phyloP scores from a whole-genome alignment of 64 coral and sea anemone genomes.

The Montipora efflorescens region DNA sequence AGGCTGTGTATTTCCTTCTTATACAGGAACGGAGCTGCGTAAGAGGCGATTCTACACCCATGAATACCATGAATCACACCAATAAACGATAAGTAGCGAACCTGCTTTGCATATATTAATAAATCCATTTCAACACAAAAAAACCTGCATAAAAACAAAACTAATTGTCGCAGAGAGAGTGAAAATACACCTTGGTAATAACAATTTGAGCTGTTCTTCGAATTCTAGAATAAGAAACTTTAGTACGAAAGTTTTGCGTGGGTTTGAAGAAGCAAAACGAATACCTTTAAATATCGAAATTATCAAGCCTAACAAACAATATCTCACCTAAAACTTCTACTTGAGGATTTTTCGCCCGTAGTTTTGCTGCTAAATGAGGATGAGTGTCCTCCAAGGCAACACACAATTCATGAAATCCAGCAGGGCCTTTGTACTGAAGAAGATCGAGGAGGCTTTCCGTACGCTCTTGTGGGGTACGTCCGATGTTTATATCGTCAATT shows the following conservation, averaged over 20 bases:
- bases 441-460: conserved; percentile 84
- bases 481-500: conserved; percentile 94
- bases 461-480: conserved; percentile 70
- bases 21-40: not conserved
- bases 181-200: conserved; percentile 1
- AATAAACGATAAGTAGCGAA: conserved; percentile 9
- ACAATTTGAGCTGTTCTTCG: not conserved
- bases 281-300: too few relatives aligned
- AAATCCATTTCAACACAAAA: conserved; percentile 20
- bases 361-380: conserved; percentile 81
- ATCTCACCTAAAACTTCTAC: conserved; percentile 75
- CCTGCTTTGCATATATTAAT: conserved; percentile 53
- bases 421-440: conserved; percentile 90
- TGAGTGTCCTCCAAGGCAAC: conserved; percentile 81
- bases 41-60: not conserved
- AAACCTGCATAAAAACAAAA: conserved; percentile 66
- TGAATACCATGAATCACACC: conserved; percentile 24
- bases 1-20: not conserved
- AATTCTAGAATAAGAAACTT: not conserved
- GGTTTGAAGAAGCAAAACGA: too few relatives aligned
- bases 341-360: conserved; percentile 67
- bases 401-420: conserved; percentile 85
- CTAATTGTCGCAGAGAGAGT: conserved; percentile 25
- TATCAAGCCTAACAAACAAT: not conserved
- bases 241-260: too few relatives aligned